These are phyloP conservation scores for Aviceda subcristata DNA, from an alignment of 2,113 vertebrate species.

Conservation along the genomic window DNA sequence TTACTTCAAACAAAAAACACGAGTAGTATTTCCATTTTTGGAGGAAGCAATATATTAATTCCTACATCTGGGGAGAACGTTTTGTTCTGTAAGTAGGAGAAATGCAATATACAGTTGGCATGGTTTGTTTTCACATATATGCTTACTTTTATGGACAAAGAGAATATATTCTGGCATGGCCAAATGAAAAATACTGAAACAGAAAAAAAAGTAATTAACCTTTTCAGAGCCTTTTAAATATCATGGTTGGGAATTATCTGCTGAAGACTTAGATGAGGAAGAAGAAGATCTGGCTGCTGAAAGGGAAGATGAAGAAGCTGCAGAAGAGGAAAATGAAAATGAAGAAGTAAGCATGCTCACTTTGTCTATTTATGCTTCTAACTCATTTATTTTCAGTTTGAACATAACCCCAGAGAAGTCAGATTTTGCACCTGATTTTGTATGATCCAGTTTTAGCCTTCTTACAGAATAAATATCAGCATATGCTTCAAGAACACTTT, in stretches of 20 bases:
- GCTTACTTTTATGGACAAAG: not conserved
- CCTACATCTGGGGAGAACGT: not conserved
- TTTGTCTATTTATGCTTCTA: not conserved
- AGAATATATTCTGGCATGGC: not conserved
- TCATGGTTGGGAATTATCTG: slow-evolving; percentile 72
- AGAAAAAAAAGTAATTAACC: not conserved
- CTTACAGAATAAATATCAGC: not conserved
- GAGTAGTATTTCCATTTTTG: not conserved
- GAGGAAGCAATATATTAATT: not conserved
- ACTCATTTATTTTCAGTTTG: not conserved
- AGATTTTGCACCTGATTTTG: not conserved
- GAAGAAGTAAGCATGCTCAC: slow-evolving; percentile 59
- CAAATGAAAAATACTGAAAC: not conserved
- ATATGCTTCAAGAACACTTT: not conserved
- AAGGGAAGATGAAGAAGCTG: slow-evolving; percentile 58
- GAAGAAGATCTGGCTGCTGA: slow-evolving; percentile 78
- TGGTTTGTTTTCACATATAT: not conserved
- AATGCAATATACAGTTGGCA: not conserved
- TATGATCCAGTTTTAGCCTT: not conserved
- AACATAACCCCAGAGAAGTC: not conserved
- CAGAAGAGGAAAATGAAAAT: slow-evolving; percentile 58
- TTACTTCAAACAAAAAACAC: not conserved
- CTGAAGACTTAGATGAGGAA: slow-evolving; percentile 83
- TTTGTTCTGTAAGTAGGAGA: not conserved
- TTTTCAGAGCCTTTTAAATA: slow-evolving; percentile 82